Conservation (phyloP, 2,888 invertebrate genomes). For the Apotomis turbidana region DNA sequence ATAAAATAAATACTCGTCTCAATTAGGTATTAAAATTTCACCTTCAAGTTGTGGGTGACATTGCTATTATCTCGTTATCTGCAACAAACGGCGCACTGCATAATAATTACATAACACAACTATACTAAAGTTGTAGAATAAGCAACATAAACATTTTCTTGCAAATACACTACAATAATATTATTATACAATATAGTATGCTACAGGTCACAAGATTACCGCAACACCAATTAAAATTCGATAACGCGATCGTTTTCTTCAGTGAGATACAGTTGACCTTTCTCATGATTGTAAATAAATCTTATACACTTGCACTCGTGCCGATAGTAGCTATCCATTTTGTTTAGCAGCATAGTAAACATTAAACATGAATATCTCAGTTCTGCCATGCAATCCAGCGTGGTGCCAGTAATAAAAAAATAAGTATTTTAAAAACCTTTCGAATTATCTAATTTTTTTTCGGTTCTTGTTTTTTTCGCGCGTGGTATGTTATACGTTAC, state of each 20-base stretch:
- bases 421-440: too few species aligned
- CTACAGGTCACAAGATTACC: slow-evolving; percentile 23
- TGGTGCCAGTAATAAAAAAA: too few species aligned
- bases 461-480: too few species aligned
- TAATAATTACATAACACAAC: slow-evolving; percentile 34
- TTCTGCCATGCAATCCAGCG: too few species aligned
- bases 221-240: slow-evolving; percentile 1
- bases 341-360: too few species aligned
- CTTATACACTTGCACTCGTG: too few species aligned
- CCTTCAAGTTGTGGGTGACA: slow-evolving; percentile 31
- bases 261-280: slow-evolving; percentile 5
- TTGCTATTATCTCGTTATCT: slow-evolving; percentile 27
- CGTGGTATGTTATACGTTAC: too few species aligned
- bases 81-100: slow-evolving; percentile 12
- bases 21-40: slow-evolving; percentile 20
- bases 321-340: too few species aligned
- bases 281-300: not conserved
- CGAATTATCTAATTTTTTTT: too few species aligned
- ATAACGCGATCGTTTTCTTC: slow-evolving; percentile 15
- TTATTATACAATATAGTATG: slow-evolving; percentile 7
- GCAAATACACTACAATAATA: slow-evolving; percentile 20
- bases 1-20: slow-evolving; percentile 12
- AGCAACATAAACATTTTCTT: slow-evolving; percentile 34
- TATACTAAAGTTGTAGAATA: slow-evolving; percentile 14
- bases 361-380: too few species aligned